Evolutionary conservation across 2,888 invertebrate genomes (phyloP).

Genomic region (Clivina fossor): DNA sequence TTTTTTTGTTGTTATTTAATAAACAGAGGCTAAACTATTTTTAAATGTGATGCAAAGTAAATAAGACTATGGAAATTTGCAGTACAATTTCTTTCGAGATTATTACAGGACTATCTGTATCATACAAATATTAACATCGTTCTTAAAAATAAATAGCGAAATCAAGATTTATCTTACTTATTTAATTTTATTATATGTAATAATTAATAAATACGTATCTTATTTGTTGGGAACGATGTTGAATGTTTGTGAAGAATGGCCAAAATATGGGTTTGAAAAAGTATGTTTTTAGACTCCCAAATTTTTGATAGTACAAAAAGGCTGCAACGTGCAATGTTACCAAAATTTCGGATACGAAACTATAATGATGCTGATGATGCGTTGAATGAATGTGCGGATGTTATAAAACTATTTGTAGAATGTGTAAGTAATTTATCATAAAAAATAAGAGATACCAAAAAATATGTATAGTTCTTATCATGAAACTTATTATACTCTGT

Average conservation of each 20-base stretch:
- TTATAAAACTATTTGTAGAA: constrained; percentile 21
- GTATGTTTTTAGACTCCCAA: constrained; percentile 23
- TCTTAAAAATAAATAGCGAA: too few relatives aligned
- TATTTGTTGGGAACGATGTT: too few relatives aligned
- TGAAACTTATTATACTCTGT: constrained; percentile 52
- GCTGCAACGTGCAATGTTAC: constrained; percentile 34
- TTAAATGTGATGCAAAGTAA: constrained; percentile 22
- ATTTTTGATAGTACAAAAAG: constrained; percentile 32
- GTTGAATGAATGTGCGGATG: constrained; percentile 18
- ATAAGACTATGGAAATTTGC: constrained; percentile 4
- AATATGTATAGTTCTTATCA: constrained; percentile 33
- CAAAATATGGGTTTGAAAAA: too few relatives aligned
- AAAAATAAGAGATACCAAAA: too few relatives aligned
- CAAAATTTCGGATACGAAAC: constrained; percentile 9
- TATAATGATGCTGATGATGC: constrained; percentile 1
- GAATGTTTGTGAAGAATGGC: too few relatives aligned
- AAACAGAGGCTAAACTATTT: not conserved
- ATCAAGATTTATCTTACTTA: not conserved
- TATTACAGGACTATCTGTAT: too few relatives aligned
- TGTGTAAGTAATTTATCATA: constrained; percentile 23
- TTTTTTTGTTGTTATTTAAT: constrained; percentile 14
- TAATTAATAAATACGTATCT: too few relatives aligned
- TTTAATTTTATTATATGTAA: not conserved
- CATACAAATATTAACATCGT: too few relatives aligned
- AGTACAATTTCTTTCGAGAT: too few relatives aligned